phyloP scores from a whole-genome alignment of 1,140 invertebrate genomes.

The Gryon sp. region DNA sequence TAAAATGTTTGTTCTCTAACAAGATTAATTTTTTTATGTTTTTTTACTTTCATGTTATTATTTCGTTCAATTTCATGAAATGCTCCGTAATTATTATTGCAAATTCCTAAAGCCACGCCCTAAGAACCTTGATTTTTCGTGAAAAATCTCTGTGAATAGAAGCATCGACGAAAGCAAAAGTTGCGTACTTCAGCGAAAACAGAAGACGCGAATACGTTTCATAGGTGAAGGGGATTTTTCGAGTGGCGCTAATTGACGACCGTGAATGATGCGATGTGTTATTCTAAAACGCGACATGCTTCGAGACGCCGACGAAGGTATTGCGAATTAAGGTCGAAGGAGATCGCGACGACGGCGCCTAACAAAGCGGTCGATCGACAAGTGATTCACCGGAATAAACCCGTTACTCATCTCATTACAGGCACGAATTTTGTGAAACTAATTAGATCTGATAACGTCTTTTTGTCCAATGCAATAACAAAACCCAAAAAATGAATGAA shows the following conservation, averaged over 20 bases:
- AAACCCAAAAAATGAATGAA: slow-evolving; percentile 1
- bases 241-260: slow-evolving; percentile 24
- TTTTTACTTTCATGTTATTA: no score
- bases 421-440: slow-evolving; percentile 43
- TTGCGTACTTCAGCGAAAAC: not conserved
- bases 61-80: no score
- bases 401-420: slow-evolving; percentile 59
- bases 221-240: slow-evolving; percentile 10
- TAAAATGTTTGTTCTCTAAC: no score
- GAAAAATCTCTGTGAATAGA: no score
- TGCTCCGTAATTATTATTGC: no score
- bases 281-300: slow-evolving; percentile 4
- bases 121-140: no score
- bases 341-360: slow-evolving; percentile 32
- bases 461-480: no score
- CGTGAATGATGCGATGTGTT: slow-evolving; percentile 13
- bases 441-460: no score
- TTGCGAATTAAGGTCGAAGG: slow-evolving; percentile 46
- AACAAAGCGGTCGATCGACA: slow-evolving; percentile 51
- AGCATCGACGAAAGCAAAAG: no score
- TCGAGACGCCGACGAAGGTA: slow-evolving; percentile 2
- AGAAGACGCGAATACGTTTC: not conserved
- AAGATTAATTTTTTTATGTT: no score
- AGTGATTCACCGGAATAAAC: slow-evolving; percentile 51
- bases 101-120: no score